Evolutionary conservation across 1,140 invertebrate genomes (phyloP), one percentile per base, ranked within the genome.

Genomic region (Halictus rubicundus): DNA sequence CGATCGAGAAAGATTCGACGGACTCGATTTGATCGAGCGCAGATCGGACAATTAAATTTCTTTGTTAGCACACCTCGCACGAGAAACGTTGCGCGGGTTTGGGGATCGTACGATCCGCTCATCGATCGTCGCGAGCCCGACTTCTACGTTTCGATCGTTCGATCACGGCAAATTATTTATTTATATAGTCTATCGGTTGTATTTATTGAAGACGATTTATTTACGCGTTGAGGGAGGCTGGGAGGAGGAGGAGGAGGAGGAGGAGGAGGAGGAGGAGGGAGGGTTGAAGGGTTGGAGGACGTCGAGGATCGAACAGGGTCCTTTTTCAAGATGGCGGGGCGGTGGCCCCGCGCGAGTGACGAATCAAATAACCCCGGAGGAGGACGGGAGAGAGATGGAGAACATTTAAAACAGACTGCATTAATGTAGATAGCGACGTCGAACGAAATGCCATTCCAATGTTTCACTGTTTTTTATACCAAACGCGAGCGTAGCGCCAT

Each of bases 151-250:
- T 63, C 60, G 60, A 37, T 32, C 37, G 49, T 37, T 82, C 64
- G 57, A 78, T 78, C 54, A 80, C 42, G 60, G 60, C 54, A 68
- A 82, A 85, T 86, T 92, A 92, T 92, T 92, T 91, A 91, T 90
- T 90, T 91, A 92, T 92, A 92, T 91, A 92, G 90, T 92, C 88
- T 92, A 92, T 92, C 83, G 88, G 86, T 91, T 92, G 87, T 91
- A 92, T 92, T 91, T 92, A 91, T 92, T 90, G 79, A 89, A 90
- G 85, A 89, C 85, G 76, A 91, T 92, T 92, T 91, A 91, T 90
- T 92, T 90, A 87, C 84, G 81, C 86, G 90, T 92, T 91, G 85
- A 82, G 80, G 82, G 42, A 46, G 42, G 78, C 77, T 90, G 81
- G 83, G 83, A 84, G 42, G 57, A 66, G 37, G n/a, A 66, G 78